Conservation (phyloP, 2,888 invertebrate species). For the Phengaris arion region DNA sequence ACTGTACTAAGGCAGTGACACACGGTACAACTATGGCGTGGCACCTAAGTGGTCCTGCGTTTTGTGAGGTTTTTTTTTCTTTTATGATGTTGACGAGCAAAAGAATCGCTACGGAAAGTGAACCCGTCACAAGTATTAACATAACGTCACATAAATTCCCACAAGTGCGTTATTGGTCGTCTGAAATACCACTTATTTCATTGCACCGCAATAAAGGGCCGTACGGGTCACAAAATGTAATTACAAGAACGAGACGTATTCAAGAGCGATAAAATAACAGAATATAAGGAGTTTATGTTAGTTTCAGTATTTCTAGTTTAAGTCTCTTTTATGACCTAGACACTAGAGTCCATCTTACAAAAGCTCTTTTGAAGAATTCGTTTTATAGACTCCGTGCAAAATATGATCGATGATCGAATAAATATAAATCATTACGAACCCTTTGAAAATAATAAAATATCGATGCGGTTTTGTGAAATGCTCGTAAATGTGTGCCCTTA, state of each 20-base stretch:
- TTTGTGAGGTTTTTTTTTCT: too few species aligned
- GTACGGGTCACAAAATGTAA: too few species aligned
- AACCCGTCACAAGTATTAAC: too few species aligned
- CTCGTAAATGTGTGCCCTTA: conserved; percentile 30
- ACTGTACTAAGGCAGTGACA: neutral
- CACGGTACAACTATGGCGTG: too few species aligned
- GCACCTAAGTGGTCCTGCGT: too few species aligned
- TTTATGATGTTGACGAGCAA: too few species aligned
- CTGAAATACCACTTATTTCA: too few species aligned
- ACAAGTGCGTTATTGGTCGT: too few species aligned
- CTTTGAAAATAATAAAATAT: conserved; percentile 42
- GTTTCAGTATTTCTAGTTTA: neutral
- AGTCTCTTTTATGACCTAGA: neutral
- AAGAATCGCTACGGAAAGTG: too few species aligned
- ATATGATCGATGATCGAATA: conserved; percentile 37
- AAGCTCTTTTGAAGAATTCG: neutral
- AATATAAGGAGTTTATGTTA: neutral
- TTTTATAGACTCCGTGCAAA: conserved; percentile 31
- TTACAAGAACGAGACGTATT: neutral
- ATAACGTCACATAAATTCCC: too few species aligned
- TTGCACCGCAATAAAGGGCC: too few species aligned
- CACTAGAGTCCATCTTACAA: neutral
- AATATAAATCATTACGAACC: conserved; percentile 42
- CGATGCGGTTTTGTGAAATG: conserved; percentile 42
- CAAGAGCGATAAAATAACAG: neutral